Conservation (phyloP, 2,797 vertebrate genomes). For the Argentina silus region DNA sequence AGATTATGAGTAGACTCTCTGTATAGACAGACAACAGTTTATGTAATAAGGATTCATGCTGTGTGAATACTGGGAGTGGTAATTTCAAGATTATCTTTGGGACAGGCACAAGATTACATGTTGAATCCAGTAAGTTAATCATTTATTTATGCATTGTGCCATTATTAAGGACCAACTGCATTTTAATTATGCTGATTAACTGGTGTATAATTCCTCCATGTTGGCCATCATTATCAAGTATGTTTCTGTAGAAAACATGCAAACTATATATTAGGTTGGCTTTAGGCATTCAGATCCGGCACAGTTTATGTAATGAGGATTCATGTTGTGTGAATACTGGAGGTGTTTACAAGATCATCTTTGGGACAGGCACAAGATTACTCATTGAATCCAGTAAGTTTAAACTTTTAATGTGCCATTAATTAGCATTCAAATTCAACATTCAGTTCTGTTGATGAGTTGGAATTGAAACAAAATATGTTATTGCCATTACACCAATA, state of each 20-base stretch:
- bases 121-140: slow-evolving; percentile 37
- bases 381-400: slow-evolving; percentile 35
- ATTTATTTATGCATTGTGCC: background rate
- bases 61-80: slow-evolving; percentile 16
- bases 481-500: too few species aligned
- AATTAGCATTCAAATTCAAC: background rate
- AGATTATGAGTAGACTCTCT: background rate
- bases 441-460: too few species aligned
- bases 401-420: background rate
- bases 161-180: too few species aligned
- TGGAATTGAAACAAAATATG: background rate
- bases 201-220: too few species aligned
- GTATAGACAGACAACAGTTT: background rate
- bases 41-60: background rate
- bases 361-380: slow-evolving; percentile 36
- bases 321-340: background rate
- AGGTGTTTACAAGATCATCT: background rate
- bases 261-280: background rate
- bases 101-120: slow-evolving; percentile 15
- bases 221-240: background rate
- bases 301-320: background rate
- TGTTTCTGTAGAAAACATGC: background rate
- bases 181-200: too few species aligned
- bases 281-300: too few species aligned
- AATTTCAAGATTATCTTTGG: slow-evolving; percentile 26